Base-by-base conservation (phyloP, 1,140 invertebrate genomes). In the Drosophila santomea region DNA sequence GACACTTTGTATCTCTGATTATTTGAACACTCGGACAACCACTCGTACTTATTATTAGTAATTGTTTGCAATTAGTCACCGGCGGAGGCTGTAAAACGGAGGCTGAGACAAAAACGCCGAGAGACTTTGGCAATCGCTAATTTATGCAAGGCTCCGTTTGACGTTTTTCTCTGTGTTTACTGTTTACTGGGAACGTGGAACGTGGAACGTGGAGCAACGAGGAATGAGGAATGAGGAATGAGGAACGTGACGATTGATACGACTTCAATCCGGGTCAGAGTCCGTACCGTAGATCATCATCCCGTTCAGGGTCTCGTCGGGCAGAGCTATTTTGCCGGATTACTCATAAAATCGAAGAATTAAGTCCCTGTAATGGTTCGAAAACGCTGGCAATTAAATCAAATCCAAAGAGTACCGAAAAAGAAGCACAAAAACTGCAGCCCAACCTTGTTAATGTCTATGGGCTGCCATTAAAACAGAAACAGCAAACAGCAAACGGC, bases 1-100 rank as follows among this genome's bases (percentile, higher is more conserved):
- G 25, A 43, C 50, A 56, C 54, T 71, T 71, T 69, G 66, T 67
- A 12, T 44, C 38, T 23, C 61, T 23, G 20, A 32, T 44, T 36
- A 66, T 43, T 35, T 17, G 45, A 66, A 41, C 58, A 63, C 12
- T 67, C 45, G 36, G 20, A 45, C 47, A 55, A 69, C 23, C 32
- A 47, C 52, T 64, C 52, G 48, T 38, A 75, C 61, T 75, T 75
- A 66, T 48, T 75, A 75, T 66, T 52, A 51, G 60, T 76, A 76
- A 76, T 76, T 76, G 74, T 76, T 76, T 76, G 74, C 62, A 76
- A 76, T 76, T 76, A 76, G 74, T 76, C 73, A 76, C 25, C 57
- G 50, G 6, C 55, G 14, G 20, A 48, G 71, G 28, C 52, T 41
- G 60, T 57, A 32, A 45, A 36, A n/a, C 50, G 1, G 20, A 20